Conservation (phyloP, 2,888 invertebrate genomes). For the Cosmia pyralina region DNA sequence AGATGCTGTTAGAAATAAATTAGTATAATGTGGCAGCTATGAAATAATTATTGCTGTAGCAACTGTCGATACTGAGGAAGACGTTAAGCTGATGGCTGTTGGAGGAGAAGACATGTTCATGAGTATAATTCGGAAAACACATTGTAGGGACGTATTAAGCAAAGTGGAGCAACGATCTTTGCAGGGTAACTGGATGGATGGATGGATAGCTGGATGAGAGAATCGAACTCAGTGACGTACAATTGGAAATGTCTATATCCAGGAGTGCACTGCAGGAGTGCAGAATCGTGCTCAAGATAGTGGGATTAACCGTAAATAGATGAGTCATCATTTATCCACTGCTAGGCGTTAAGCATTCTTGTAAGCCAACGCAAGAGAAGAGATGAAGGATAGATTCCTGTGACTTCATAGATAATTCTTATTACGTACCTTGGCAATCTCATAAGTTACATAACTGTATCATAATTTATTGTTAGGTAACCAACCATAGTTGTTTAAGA, state of each 20-base stretch:
- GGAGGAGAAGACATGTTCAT: neutral
- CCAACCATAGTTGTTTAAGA: slow-evolving; percentile 19
- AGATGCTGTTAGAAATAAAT: slow-evolving; percentile 14
- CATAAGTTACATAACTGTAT: neutral
- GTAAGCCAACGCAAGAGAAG: neutral
- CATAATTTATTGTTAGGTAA: slow-evolving; percentile 10
- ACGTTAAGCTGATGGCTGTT: neutral
- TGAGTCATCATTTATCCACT: too few species aligned
- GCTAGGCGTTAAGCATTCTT: too few species aligned
- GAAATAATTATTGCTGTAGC: too few species aligned
- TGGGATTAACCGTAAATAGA: too few species aligned
- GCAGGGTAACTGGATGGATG: neutral
- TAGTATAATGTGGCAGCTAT: neutral
- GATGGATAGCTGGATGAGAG: neutral
- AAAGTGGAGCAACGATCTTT: neutral
- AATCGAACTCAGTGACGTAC: too few species aligned
- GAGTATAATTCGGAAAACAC: neutral
- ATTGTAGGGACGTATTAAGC: neutral
- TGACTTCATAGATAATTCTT: neutral
- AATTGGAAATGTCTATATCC: too few species aligned
- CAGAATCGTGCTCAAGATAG: too few species aligned
- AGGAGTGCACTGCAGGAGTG: too few species aligned
- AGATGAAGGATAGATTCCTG: neutral
- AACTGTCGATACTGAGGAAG: too few species aligned
- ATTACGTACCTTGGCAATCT: neutral